Percentiles rank a stretch among this genome's conserved stretches.
These are phyloP conservation scores for Chrysolina oricalcia DNA, from an alignment of 2,888 invertebrate species.

Conservation along the genomic window DNA sequence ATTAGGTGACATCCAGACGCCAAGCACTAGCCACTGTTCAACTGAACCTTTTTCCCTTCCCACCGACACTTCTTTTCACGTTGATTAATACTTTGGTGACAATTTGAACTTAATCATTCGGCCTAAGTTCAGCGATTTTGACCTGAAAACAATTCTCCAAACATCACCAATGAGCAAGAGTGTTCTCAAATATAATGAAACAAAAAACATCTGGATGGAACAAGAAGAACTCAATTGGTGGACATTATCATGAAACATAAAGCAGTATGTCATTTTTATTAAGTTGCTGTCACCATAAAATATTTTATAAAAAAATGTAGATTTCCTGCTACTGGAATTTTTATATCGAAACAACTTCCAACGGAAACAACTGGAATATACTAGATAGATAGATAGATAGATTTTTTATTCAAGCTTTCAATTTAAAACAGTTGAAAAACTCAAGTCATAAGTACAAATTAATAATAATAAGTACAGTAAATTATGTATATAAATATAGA, in stretches of 20 bases:
- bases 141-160: conserved; percentile 28
- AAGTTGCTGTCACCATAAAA: conserved; percentile 6
- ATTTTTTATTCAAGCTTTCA: too few relatives aligned
- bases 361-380: conserved; percentile 26
- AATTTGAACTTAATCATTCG: conserved; percentile 25
- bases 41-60: conserved; percentile 24
- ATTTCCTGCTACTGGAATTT: neutral
- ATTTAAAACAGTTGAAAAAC: too few relatives aligned
- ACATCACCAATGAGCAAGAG: conserved; percentile 28
- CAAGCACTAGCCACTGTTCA: conserved; percentile 26
- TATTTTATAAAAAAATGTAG: conserved; percentile 3
- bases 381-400: too few relatives aligned
- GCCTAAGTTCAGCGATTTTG: conserved; percentile 28
- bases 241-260: conserved; percentile 27
- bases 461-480: too few relatives aligned
- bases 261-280: conserved; percentile 8
- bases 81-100: too few relatives aligned
- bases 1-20: conserved; percentile 24
- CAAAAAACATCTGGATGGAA: conserved; percentile 24
- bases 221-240: conserved; percentile 19
- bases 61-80: conserved; percentile 22
- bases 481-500: too few relatives aligned
- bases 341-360: conserved; percentile 5
- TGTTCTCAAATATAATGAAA: conserved; percentile 26
- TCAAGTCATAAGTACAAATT: too few relatives aligned